Evolutionary conservation across 2,113 vertebrate species (phyloP).

Genomic region (Pao palembangensis): DNA sequence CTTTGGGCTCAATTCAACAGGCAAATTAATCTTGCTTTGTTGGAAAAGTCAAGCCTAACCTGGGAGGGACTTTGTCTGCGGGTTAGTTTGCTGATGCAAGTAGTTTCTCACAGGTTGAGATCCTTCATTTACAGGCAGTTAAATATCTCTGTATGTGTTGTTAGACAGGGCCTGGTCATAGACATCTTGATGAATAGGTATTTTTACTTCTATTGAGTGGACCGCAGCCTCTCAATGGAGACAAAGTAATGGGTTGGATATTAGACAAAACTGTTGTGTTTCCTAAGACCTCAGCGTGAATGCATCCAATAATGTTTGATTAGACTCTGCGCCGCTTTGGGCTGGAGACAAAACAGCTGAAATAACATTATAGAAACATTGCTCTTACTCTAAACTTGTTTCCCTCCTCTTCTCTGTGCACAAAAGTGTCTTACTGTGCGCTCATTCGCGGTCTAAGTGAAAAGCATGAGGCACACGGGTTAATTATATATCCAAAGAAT

Average conservation of each 20-base stretch:
- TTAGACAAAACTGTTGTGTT: constrained; percentile 62
- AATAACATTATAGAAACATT: background rate
- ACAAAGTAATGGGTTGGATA: constrained; percentile 56
- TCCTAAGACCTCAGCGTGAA: constrained; percentile 47
- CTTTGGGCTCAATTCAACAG: constrained; percentile 71
- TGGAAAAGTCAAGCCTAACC: constrained; percentile 68
- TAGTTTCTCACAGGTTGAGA: constrained; percentile 64
- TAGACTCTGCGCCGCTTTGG: constrained; percentile 24
- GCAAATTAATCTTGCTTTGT: constrained; percentile 82
- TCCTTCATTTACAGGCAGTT: constrained; percentile 72
- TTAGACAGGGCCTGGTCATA: constrained; percentile 41
- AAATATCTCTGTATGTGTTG: constrained; percentile 72
- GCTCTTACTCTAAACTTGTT: constrained; percentile 21
- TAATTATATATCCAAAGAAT: too few relatives aligned
- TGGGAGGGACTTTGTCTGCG: constrained; percentile 55
- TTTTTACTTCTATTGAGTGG: constrained; percentile 63
- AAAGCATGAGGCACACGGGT: too few relatives aligned
- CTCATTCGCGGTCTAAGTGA: too few relatives aligned
- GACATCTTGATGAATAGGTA: constrained; percentile 68
- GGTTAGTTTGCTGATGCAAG: constrained; percentile 71
- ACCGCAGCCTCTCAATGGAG: constrained; percentile 46
- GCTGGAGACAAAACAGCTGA: constrained; percentile 3
- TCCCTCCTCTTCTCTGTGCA: background rate
- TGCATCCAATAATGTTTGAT: constrained; percentile 51
- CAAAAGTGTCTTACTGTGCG: too few relatives aligned